These are phyloP conservation scores for Dione juno DNA, from an alignment of 2,888 invertebrate genomes.

Conservation along the genomic window DNA sequence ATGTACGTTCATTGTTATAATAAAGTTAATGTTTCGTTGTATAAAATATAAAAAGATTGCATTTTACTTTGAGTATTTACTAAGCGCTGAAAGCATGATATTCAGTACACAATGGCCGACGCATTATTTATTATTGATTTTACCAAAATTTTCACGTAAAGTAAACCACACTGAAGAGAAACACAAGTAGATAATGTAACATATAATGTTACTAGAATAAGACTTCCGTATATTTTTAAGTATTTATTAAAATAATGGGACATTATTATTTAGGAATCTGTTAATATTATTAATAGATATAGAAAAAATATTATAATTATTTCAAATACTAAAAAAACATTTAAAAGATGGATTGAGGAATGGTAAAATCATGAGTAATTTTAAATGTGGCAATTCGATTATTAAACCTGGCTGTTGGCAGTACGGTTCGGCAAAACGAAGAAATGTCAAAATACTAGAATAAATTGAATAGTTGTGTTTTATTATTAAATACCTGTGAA, in stretches of 20 bases:
- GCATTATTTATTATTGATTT: constrained; percentile 77
- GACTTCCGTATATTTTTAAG: constrained; percentile 7
- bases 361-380: background rate
- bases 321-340: background rate
- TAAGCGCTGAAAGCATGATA: constrained; percentile 58
- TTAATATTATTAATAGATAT: background rate
- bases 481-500: constrained; percentile 74
- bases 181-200: constrained; percentile 23
- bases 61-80: constrained; percentile 55
- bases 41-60: constrained; percentile 62
- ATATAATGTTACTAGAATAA: constrained; percentile 6
- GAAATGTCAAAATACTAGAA: constrained; percentile 49
- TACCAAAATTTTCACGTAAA: constrained; percentile 53
- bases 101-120: constrained; percentile 76
- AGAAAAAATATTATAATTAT: background rate
- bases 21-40: constrained; percentile 63
- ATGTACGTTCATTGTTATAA: constrained; percentile 68
- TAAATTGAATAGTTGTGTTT: constrained; percentile 53
- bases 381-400: constrained; percentile 37
- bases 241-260: background rate
- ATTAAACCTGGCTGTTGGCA: constrained; percentile 39
- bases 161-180: constrained; percentile 35
- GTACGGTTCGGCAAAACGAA: constrained; percentile 18
- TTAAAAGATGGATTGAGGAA: background rate
- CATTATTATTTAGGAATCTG: background rate